These are phyloP conservation scores for Suillia variegata DNA, from an alignment of 2,888 invertebrate genomes.

Conservation along the genomic window DNA sequence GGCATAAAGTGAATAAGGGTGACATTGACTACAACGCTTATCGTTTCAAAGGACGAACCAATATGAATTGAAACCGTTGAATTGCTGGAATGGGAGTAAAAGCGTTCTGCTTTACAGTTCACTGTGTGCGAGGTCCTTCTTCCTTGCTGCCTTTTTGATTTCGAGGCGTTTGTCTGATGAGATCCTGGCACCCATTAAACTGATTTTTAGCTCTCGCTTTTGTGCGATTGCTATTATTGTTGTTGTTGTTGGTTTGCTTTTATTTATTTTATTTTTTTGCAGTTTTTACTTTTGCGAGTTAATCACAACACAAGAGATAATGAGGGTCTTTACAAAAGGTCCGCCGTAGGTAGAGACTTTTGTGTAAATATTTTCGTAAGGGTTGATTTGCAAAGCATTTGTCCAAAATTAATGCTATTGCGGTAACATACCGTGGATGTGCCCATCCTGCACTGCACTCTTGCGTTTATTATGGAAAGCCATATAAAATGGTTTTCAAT, in stretches of 20 bases:
- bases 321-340: conserved; percentile 20
- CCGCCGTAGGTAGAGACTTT: neutral
- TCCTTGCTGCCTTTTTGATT: conserved; percentile 59
- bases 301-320: conserved; percentile 44
- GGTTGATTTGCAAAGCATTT: conserved; percentile 24
- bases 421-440: conserved; percentile 11
- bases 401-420: conserved; percentile 14
- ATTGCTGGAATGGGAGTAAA: too few relatives aligned
- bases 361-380: conserved; percentile 23
- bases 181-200: conserved; percentile 52
- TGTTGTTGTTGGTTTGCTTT: conserved; percentile 36
- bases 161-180: conserved; percentile 56
- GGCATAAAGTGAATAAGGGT: neutral
- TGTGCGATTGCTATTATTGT: conserved; percentile 11
- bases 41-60: neutral
- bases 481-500: too few relatives aligned
- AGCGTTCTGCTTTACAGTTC: too few relatives aligned
- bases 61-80: neutral
- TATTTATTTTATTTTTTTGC: conserved; percentile 26
- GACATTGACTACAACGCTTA: conserved; percentile 4
- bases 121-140: conserved; percentile 15
- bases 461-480: too few relatives aligned
- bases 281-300: conserved; percentile 48
- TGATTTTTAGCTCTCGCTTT: conserved; percentile 8
- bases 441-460: too few relatives aligned